Evolutionary conservation across 1,140 invertebrate genomes (phyloP), one percentile per base, ranked within the genome.

Genomic region (Drosophila rufa): DNA sequence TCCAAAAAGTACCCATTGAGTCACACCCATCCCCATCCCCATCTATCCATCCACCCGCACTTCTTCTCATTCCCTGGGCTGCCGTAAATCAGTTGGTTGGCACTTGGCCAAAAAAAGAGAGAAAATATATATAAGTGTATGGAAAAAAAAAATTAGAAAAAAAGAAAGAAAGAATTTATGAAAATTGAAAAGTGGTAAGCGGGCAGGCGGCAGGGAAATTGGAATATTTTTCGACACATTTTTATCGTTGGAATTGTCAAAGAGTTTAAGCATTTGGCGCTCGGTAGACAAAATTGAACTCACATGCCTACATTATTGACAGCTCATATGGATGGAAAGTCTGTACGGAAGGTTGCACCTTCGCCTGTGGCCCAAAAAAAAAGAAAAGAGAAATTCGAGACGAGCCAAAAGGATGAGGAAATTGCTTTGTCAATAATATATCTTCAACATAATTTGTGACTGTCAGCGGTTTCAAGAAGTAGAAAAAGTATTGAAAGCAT

Each of bases 211-310:
- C 53, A 42, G 55, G 57, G 14, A 66, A 82, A 69, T 75, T 82
- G 57, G 69, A 75, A 79, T 75, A 86, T 86, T 79, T 86, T 82
- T 58, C 65, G 82, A 86, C 82, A 86, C 82, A 86, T 85, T 85
- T 86, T 84, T 89, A 87, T 87, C 84, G 84, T 78, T 65, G 68
- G 82, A 89, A 87, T 87, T 84, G 84, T 87, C 84, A 87, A 87
- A 87, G 84, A 89, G 84, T 87, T 87, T 78, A 87, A 80, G 81
- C 78, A 79, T 75, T 68, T 70, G 79, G 42, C 74, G 64, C 64
- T 70, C 22, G 64, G 67, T 11, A 55, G 67, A 71, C 69, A 71
- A 71, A 30, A 73, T 73, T 70, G 66, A 73, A 73, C 69, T 73
- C 66, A 66, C 62, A 71, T 73, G 77, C 66, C 69, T 50, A 73